Evolutionary conservation across 2,797 vertebrate genomes (phyloP).

Genomic region (Mionectes olivaceus): DNA sequence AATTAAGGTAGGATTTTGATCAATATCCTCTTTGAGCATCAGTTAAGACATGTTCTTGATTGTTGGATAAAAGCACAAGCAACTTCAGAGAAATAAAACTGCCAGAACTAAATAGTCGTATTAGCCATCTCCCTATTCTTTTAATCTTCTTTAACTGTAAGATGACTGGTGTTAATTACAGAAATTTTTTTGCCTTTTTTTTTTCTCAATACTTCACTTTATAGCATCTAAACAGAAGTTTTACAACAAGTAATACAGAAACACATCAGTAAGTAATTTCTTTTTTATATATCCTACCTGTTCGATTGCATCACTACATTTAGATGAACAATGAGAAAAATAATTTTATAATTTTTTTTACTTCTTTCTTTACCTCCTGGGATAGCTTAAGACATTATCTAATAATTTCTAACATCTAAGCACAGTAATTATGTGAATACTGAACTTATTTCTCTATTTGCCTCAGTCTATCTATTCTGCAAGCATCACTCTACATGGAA

Average conservation of each 20-base stretch:
- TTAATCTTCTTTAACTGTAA: neutral
- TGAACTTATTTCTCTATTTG: neutral
- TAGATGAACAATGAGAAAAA: neutral
- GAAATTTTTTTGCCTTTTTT: neutral
- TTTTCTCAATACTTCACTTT: neutral
- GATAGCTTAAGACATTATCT: neutral
- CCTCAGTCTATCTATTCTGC: neutral
- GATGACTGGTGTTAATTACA: neutral
- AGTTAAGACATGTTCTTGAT: neutral
- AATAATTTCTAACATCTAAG: neutral
- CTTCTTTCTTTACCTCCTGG: neutral
- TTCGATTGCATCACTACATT: neutral
- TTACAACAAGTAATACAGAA: neutral
- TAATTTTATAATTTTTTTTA: neutral
- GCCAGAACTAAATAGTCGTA: neutral
- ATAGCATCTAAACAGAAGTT: neutral
- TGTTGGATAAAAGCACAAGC: neutral
- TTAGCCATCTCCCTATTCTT: neutral
- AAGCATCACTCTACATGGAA: neutral
- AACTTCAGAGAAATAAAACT: neutral
- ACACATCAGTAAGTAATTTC: neutral
- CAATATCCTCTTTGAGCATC: neutral
- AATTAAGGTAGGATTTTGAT: neutral
- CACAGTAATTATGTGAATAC: rapidly evolving
- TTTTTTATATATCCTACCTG: neutral